Percentiles rank a stretch among this genome's conserved stretches.
These are phyloP conservation scores for Ctenopoma kingsleyae DNA, from an alignment of 2,797 vertebrate species.

Conservation along the genomic window DNA sequence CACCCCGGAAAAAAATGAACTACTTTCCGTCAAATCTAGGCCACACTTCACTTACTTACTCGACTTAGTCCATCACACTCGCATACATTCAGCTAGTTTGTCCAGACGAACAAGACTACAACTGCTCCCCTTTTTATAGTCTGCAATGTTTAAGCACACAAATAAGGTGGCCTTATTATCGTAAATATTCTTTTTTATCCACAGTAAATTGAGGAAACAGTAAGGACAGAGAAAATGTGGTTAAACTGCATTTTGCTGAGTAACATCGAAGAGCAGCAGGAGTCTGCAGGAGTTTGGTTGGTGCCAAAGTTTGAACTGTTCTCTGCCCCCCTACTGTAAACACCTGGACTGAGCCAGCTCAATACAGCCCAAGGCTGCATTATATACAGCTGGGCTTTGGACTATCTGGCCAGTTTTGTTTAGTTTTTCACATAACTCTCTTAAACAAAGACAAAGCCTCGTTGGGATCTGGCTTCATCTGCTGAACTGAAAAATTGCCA, in stretches of 20 bases:
- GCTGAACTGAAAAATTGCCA: conserved; percentile 3
- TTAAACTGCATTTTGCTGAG: conserved; percentile 12
- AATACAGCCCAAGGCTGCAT: conserved; percentile 37
- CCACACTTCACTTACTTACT: conserved; percentile 58
- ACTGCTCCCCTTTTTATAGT: conserved; percentile 9
- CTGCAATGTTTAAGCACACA: conserved; percentile 2
- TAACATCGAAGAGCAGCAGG: conserved; percentile 15
- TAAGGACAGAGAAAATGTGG: neutral
- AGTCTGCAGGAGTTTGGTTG: conserved; percentile 15
- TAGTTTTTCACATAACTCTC: conserved; percentile 52
- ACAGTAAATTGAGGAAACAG: neutral
- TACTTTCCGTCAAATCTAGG: conserved; percentile 68
- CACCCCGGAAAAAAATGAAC: conserved; percentile 49
- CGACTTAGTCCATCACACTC: conserved; percentile 58
- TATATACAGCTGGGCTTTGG: conserved; percentile 37
- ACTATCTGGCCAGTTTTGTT: conserved; percentile 38
- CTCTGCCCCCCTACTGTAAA: conserved; percentile 50
- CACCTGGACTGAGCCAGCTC: conserved; percentile 45
- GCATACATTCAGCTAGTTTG: conserved; percentile 30
- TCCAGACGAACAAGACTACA: conserved; percentile 20
- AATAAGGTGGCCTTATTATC: neutral
- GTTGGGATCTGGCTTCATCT: conserved; percentile 26
- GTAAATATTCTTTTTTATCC: neutral
- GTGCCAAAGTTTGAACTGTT: conserved; percentile 42
- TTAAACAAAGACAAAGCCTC: conserved; percentile 52